A percentile compares a stretch with the other conserved stretches of the same genome.
Conservation (phyloP, 2,888 invertebrate species). For the Apantesis nais region DNA sequence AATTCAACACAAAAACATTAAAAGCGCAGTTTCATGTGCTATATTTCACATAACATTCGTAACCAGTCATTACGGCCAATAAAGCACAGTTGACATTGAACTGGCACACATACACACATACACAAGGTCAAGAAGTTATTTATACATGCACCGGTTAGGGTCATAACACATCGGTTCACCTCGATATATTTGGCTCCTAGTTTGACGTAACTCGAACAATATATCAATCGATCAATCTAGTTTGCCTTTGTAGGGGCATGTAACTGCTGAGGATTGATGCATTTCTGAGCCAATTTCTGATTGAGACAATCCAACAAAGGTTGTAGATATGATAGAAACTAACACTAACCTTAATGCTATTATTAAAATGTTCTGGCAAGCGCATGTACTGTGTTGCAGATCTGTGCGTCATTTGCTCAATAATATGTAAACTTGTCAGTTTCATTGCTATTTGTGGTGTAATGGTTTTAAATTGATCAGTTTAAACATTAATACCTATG, state of each 20-base stretch:
- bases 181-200: slow-evolving; percentile 14
- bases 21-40: not conserved
- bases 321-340: not conserved
- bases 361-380: not conserved
- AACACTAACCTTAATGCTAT: not conserved
- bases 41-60: not conserved
- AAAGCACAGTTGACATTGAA: slow-evolving; percentile 35
- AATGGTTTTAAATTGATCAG: not conserved
- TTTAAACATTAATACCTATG: not conserved
- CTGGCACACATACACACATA: slow-evolving; percentile 7
- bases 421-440: not conserved
- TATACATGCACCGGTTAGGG: slow-evolving; percentile 20
- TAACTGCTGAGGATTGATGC: not conserved
- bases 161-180: slow-evolving; percentile 28
- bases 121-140: slow-evolving; percentile 28
- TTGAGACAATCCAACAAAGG: not conserved
- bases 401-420: not conserved
- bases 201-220: slow-evolving; percentile 27
- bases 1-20: not conserved
- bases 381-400: not conserved
- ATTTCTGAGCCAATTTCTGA: not conserved
- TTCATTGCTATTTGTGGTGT: not conserved
- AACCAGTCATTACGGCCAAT: not conserved
- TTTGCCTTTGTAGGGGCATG: not conserved
- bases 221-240: slow-evolving; percentile 16